Percentiles rank a stretch among this genome's conserved stretches.
phyloP scores from a whole-genome alignment of 2,113 vertebrate genomes.

The Aegithalos caudatus region DNA sequence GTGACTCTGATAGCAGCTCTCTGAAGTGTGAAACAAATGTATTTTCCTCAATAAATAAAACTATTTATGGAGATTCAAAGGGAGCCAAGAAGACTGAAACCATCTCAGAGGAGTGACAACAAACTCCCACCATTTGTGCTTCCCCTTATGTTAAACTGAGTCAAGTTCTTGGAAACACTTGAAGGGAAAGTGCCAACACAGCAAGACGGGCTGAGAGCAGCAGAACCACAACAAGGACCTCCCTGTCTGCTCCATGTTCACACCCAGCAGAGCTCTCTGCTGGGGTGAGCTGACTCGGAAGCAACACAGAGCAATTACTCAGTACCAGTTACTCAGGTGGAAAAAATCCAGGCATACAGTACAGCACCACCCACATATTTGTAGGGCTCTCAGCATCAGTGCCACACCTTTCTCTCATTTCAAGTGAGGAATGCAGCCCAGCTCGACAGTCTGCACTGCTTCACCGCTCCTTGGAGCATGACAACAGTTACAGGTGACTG shows the following conservation, averaged over 20 bases:
- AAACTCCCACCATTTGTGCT: conserved; percentile 13
- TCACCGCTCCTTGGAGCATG: neutral
- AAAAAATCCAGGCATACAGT: conserved; percentile 49
- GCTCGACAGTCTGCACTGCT: neutral
- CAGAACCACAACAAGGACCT: conserved; percentile 62
- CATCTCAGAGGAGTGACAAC: neutral
- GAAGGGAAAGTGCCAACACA: conserved; percentile 36
- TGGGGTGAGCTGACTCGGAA: conserved; percentile 35
- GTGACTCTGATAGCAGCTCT: neutral
- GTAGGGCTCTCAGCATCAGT: conserved; percentile 16
- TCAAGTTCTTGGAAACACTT: conserved; percentile 45
- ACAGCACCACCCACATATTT: conserved; percentile 57
- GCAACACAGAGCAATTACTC: conserved; percentile 36
- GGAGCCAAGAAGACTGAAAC: neutral
- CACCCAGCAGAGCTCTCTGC: conserved; percentile 16
- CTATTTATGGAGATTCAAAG: neutral
- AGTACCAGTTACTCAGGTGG: conserved; percentile 61
- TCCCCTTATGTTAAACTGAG: neutral
- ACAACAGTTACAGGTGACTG: conserved; percentile 4
- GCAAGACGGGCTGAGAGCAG: conserved; percentile 9
- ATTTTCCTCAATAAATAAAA: neutral
- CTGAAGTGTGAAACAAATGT: neutral
- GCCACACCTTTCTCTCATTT: conserved; percentile 43
- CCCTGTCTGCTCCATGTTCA: conserved; percentile 41
- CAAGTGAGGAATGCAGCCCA: conserved; percentile 39